Evolutionary conservation across 2,888 invertebrate species (phyloP), one percentile per base, ranked within the genome.

Genomic region (Apamea epomidion): DNA sequence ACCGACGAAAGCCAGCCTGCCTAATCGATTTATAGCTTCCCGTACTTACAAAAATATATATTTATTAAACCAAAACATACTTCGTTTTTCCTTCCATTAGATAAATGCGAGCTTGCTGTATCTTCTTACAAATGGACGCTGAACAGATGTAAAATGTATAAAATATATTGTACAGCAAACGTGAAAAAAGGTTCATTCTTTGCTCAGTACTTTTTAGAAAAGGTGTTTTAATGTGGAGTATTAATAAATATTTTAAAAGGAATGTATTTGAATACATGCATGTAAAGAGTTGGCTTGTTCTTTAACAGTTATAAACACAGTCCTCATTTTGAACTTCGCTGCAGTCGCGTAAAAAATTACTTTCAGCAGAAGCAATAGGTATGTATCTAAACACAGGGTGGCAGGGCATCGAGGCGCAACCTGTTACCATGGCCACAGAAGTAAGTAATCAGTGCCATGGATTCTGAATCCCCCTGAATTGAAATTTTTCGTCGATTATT

Each of bases 11-110:
- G 92, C 93, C 93, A 93, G 92, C 93, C 93, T 92, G 91, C 93
- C 94, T 94, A 95, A 95, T 95, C 95, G 95, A 95, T 95, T 95
- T 95, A 94, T 91, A 92, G 93, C 93, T 86, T 85, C 89, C 89
- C 86, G 91, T 88, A 91, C 92, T 92, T 92, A 85, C 84, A 92
- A 90, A 93, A 93, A 93, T 91, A 89, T 90, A 91, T 92, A 93
- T 94, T 93, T 93, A 92, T 92, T 91, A 91, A 93, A 93, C 91
- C 93, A 93, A 93, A 92, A 92, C 91, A 88, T 86, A 86, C 87
- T 85, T 79, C 84, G 85, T 81, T 89, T 89, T 86, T 76, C 75
- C 81, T 90, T 92, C 91, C 91, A 93, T 93, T 93, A 92, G 82
- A 89, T 85, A 89, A 91, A 91, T 91, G 88, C 89, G 80, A 90